A percentile compares a stretch with the other conserved stretches of the same genome.
Evolutionary conservation across 2,888 invertebrate species (phyloP).

Genomic region (Catocala fraxini): DNA sequence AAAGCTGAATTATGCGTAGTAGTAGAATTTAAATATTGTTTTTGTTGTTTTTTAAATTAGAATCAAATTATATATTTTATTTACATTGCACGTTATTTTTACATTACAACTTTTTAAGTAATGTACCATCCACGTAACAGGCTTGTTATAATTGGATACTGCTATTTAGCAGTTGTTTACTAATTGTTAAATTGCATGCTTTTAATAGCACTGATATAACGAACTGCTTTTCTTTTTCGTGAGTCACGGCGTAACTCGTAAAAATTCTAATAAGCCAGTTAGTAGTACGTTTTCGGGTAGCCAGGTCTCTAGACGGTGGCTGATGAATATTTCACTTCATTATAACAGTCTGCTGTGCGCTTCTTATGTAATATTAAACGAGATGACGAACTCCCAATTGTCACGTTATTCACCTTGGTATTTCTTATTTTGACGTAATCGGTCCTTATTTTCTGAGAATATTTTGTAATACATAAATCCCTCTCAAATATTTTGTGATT

Average conservation of each 20-base stretch:
- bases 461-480: too few species aligned
- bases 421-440: slow-evolving; percentile 9
- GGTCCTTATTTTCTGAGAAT: neutral
- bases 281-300: slow-evolving; percentile 64
- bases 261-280: slow-evolving; percentile 57
- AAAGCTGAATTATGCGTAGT: too few species aligned
- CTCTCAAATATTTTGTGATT: too few species aligned
- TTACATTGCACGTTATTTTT: too few species aligned
- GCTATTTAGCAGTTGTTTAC: too few species aligned
- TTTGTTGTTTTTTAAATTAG: too few species aligned
- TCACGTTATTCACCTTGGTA: slow-evolving; percentile 12
- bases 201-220: neutral
- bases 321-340: slow-evolving; percentile 86
- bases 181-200: too few species aligned
- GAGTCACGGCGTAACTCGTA: slow-evolving; percentile 9
- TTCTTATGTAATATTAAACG: slow-evolving; percentile 70
- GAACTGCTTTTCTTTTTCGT: slow-evolving; percentile 4
- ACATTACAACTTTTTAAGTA: too few species aligned
- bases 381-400: slow-evolving; percentile 52
- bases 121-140: too few species aligned
- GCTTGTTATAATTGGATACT: too few species aligned
- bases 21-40: too few species aligned
- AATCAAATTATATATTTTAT: too few species aligned
- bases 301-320: slow-evolving; percentile 75
- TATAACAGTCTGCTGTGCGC: slow-evolving; percentile 75